Evolutionary conservation across 2,797 vertebrate species (phyloP), one percentile per base, ranked within the genome.

Genomic region (Cynopterus sphinx): DNA sequence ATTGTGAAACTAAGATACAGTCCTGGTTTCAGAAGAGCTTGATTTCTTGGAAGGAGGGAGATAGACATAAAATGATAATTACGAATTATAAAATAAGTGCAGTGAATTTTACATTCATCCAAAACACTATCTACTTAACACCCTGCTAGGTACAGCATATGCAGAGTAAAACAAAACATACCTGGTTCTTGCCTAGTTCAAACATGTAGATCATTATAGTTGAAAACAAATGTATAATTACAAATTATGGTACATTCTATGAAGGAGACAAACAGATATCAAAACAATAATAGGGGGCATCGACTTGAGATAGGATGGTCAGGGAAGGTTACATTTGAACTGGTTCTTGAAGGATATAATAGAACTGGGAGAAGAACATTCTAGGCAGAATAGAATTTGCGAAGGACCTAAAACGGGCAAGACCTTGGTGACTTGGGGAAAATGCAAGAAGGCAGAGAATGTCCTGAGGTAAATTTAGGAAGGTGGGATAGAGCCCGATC

Each of bases 341-440:
- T 79, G 57, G 46, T 63, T 89, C 26, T 63, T 88, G 17, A 79
- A 91, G 17, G 16, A 39, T 75, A 21, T 81, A 36, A 73, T 26
- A 63, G 57, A 88, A 55, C 71, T 68, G 7, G 10, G 53, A 15
- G 15, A 51, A 73, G 36, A 94, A 3, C n/a, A 49, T 55, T 87
- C 41, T 67, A 71, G 33, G 49, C 33, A 75, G 93, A 92, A 55
- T 53, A 87, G 59, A 96, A 79, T 90, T 94, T 94, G 22, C 75
- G 55, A 55, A 79, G 63, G 26, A 84, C 33, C 57, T 87, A 67
- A 84, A 57, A 87, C 13, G 82, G 15, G 43, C 36, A 83, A 82
- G 57, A 73, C 33, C 21, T 96, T 61, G 65, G 31, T 79, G 59
- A 84, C 21, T 71, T 93, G 33, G 90, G 41, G 43, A 87, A 74